Base-by-base conservation (phyloP, 2,888 invertebrate genomes). In the Ophraella communa region DNA sequence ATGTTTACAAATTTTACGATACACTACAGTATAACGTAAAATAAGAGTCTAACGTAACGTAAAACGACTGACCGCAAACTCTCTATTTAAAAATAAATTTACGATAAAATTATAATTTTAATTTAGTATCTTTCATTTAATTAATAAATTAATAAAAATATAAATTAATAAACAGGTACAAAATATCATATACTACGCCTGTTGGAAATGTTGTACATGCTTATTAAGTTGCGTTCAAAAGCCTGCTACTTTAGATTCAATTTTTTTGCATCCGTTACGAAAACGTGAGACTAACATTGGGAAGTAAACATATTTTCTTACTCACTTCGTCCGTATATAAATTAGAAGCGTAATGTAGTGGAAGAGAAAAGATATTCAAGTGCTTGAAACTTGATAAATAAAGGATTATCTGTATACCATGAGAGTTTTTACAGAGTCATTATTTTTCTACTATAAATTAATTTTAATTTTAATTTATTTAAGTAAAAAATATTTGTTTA, bases 281-380 rank as follows among this genome's bases (percentile, higher is more conserved):
- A 4, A 45, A 21, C 11, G n/a, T 45, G 21, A n/a, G 45, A 23
- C 45, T 23, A 45, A n/a, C 20, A 21, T n/a, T 20, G n/a, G n/a
- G 23, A 45, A 45, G 45, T 47, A 47, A 47, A 21, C 47, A 47
- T 47, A 47, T 47, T 47, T 47, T 45, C 45, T 23, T n/a, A n/a
- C 23, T 23, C 23, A 47, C 23, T 47, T 47, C 21, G 47, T 5
- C 11, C 4, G 17, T 21, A 47, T 23, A 47, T 47, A 21, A 47
- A 47, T 47, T 47, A 23, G 23, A 47, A 14, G 10, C 10, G 39
- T 47, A 47, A 21, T 47, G 23, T 23, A 47, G 23, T n/a, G 47
- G 11, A 47, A 47, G 2, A 14, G 23, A 23, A 11, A 47, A 47
- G n/a, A 21, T 47, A 23, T 23, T 23, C 23, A 3, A n/a, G 47